These are phyloP conservation scores for Hypanus sabinus DNA, from an alignment of 2,113 vertebrate species.

Conservation along the genomic window DNA sequence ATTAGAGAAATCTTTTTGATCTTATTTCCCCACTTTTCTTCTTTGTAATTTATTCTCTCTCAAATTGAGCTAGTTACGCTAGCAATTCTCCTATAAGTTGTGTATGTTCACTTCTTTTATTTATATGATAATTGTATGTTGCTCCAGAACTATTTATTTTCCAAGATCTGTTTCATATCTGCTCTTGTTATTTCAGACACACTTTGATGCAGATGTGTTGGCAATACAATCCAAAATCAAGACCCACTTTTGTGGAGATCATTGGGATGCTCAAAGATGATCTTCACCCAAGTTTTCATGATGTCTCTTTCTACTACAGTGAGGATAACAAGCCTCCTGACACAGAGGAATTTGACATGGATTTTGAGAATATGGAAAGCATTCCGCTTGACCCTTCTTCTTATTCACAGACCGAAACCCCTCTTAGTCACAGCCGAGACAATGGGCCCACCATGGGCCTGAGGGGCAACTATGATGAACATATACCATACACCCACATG, in stretches of 20 bases:
- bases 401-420: constrained; percentile 75
- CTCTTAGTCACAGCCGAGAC: constrained; percentile 59
- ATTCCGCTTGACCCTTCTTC: constrained; percentile 88
- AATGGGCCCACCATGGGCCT: constrained; percentile 70
- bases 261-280: constrained; percentile 91
- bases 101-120: not conserved
- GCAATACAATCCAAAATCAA: constrained; percentile 97
- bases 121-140: not conserved
- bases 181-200: constrained; percentile 56
- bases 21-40: too few relatives aligned
- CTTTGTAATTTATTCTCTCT: too few relatives aligned
- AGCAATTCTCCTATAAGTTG: too few relatives aligned
- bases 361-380: constrained; percentile 97
- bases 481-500: constrained; percentile 92
- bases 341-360: constrained; percentile 85
- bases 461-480: constrained; percentile 83
- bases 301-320: constrained; percentile 93
- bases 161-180: not conserved
- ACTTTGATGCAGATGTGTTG: constrained; percentile 95
- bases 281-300: constrained; percentile 80
- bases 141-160: not conserved
- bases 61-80: too few relatives aligned
- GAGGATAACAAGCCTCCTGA: constrained; percentile 89
- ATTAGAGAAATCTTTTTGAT: too few relatives aligned
- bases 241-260: constrained; percentile 86